Evolutionary conservation across 2,888 invertebrate genomes (phyloP).

Genomic region (Agonopterix arenella): DNA sequence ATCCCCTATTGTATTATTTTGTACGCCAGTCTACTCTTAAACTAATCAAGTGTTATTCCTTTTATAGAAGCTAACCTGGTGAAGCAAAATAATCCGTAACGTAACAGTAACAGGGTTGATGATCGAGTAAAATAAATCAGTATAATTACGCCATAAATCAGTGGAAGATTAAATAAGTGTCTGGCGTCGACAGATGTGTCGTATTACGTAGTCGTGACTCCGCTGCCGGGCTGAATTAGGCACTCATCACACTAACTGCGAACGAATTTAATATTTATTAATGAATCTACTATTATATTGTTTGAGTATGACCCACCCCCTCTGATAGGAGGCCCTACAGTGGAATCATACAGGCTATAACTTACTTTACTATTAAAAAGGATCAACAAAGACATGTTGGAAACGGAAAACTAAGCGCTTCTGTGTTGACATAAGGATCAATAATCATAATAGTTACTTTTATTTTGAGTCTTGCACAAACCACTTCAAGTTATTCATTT

Average conservation of each 20-base stretch:
- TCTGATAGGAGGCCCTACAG: too few relatives aligned
- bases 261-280: too few relatives aligned
- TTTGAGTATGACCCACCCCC: too few relatives aligned
- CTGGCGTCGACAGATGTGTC: constrained; percentile 31
- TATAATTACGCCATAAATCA: constrained; percentile 40
- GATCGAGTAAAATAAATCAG: constrained; percentile 13
- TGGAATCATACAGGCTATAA: too few relatives aligned
- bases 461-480: too few relatives aligned
- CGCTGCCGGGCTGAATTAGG: constrained; percentile 7
- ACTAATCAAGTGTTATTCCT: constrained; percentile 21
- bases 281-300: too few relatives aligned
- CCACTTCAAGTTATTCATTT: too few relatives aligned
- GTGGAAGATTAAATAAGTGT: constrained; percentile 38
- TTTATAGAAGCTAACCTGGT: not conserved
- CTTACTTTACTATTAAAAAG: too few relatives aligned
- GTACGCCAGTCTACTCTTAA: not conserved
- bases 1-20: not conserved
- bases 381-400: too few relatives aligned
- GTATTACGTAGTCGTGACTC: constrained; percentile 23
- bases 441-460: too few relatives aligned
- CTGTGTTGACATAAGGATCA: too few relatives aligned
- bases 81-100: constrained; percentile 12
- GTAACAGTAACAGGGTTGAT: constrained; percentile 11
- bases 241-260: not conserved
- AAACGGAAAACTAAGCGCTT: too few relatives aligned